Evolutionary conservation across 2,113 vertebrate species (phyloP).

Genomic region (Halichoeres trimaculatus): DNA sequence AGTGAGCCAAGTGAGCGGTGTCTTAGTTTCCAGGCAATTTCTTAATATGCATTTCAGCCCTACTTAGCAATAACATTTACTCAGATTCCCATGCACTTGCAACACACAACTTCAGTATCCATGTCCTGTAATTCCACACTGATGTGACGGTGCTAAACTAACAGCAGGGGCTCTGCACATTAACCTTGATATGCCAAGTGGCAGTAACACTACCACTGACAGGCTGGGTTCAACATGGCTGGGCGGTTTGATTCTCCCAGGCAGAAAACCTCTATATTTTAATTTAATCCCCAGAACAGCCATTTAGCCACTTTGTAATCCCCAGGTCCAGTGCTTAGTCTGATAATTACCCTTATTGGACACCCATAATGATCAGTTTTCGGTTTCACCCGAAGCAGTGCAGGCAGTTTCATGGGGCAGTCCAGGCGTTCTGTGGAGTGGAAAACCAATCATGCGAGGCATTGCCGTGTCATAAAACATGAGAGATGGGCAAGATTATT

Average conservation of each 20-base stretch:
- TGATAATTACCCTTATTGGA: conserved; percentile 82
- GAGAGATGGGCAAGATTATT: conserved; percentile 59
- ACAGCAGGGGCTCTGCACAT: conserved; percentile 29
- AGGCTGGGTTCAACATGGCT: conserved; percentile 57
- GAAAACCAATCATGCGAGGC: conserved; percentile 73
- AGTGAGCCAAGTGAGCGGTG: background rate
- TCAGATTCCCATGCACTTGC: conserved; percentile 35
- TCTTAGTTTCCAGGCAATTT: background rate
- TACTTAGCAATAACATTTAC: background rate
- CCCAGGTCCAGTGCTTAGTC: conserved; percentile 66
- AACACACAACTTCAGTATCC: conserved; percentile 10
- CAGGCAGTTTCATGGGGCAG: conserved; percentile 70
- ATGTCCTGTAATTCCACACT: conserved; percentile 53
- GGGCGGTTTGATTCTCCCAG: conserved; percentile 69
- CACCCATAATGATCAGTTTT: conserved; percentile 81
- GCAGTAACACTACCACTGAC: conserved; percentile 44
- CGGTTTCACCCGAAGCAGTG: conserved; percentile 72
- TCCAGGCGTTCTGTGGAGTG: conserved; percentile 56
- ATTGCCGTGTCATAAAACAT: conserved; percentile 58
- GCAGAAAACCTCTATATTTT: conserved; percentile 78
- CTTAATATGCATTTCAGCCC: background rate
- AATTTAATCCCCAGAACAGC: conserved; percentile 76
- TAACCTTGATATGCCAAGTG: conserved; percentile 46
- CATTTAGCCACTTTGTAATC: conserved; percentile 76
- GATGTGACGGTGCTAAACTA: conserved; percentile 35